A percentile compares a stretch with the other conserved stretches of the same genome.
phyloP scores from a whole-genome alignment of 2,888 invertebrate genomes.

The Cyaniris semiargus region DNA sequence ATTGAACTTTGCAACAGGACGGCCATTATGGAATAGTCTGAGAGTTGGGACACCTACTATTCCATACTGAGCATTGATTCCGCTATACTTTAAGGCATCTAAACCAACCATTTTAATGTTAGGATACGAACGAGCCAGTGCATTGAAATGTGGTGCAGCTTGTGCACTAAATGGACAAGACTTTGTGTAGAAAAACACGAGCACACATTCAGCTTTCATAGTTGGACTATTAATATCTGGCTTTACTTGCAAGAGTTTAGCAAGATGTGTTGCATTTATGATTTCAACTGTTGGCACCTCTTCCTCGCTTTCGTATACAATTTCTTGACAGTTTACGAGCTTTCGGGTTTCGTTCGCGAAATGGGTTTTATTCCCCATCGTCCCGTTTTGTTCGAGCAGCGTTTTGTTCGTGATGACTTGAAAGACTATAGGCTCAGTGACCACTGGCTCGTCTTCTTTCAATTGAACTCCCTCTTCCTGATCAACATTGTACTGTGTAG shows the following conservation, averaged over 20 bases:
- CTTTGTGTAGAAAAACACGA: slow-evolving; percentile 93
- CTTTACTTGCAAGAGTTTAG: slow-evolving; percentile 83
- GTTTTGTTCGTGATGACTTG: slow-evolving; percentile 74
- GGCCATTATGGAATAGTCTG: slow-evolving; percentile 93
- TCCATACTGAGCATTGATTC: slow-evolving; percentile 94
- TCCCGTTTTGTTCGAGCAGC: slow-evolving; percentile 62
- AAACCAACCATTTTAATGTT: slow-evolving; percentile 93
- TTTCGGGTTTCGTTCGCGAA: slow-evolving; percentile 67
- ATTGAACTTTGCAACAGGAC: slow-evolving; percentile 91
- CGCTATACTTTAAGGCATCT: slow-evolving; percentile 90
- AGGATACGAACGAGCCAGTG: slow-evolving; percentile 92
- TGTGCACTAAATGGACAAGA: slow-evolving; percentile 95
- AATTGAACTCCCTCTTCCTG: slow-evolving; percentile 50
- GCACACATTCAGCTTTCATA: slow-evolving; percentile 84
- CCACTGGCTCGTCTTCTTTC: slow-evolving; percentile 56
- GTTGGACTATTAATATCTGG: slow-evolving; percentile 84
- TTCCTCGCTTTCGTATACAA: slow-evolving; percentile 63
- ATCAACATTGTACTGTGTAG: slow-evolving; percentile 62
- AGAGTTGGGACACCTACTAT: slow-evolving; percentile 94
- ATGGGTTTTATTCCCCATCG: slow-evolving; percentile 63
- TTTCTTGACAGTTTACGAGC: slow-evolving; percentile 68
- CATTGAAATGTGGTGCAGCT: slow-evolving; percentile 95
- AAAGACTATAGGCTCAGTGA: slow-evolving; percentile 69
- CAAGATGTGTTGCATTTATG: slow-evolving; percentile 86
- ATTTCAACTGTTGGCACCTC: slow-evolving; percentile 79